Conservation (phyloP, 1,140 invertebrate species). For the Drosophila fuyamai region DNA sequence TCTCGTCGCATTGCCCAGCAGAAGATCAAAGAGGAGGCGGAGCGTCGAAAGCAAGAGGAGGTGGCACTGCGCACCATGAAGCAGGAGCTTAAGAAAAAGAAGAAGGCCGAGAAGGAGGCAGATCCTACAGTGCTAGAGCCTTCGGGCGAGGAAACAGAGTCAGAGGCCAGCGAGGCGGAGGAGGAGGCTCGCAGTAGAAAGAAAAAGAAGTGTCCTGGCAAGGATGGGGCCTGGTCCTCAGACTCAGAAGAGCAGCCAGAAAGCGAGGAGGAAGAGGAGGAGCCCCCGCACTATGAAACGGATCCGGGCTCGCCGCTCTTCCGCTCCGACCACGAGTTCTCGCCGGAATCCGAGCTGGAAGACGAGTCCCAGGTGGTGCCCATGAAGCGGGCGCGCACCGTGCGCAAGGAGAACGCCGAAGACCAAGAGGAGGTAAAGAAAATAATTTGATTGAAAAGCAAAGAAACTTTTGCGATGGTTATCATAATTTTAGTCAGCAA, state of each 20-base stretch:
- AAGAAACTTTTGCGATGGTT: no score
- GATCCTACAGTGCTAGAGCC: slow-evolving; percentile 82
- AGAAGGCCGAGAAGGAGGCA: slow-evolving; percentile 84
- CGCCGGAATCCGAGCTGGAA: slow-evolving; percentile 90
- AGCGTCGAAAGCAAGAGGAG: slow-evolving; percentile 90
- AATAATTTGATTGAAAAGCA: background rate
- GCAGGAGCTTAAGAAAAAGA: slow-evolving; percentile 88
- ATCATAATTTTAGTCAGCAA: no score
- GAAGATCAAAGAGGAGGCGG: slow-evolving; percentile 93
- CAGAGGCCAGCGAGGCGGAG: slow-evolving; percentile 85
- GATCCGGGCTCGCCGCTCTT: slow-evolving; percentile 88
- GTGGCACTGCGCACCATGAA: slow-evolving; percentile 88
- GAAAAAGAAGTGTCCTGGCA: slow-evolving; percentile 87
- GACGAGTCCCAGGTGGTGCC: slow-evolving; percentile 87
- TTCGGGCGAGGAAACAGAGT: slow-evolving; percentile 84
- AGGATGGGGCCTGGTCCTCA: slow-evolving; percentile 89
- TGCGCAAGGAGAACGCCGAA: slow-evolving; percentile 87
- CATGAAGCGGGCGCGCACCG: slow-evolving; percentile 89
- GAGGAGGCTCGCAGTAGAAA: slow-evolving; percentile 84
- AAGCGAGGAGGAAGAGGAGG: slow-evolving; percentile 87
- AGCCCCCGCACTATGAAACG: slow-evolving; percentile 86
- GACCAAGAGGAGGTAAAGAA: slow-evolving; percentile 54
- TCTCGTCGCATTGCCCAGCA: slow-evolving; percentile 93
- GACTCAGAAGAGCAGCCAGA: slow-evolving; percentile 88
- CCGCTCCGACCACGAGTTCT: slow-evolving; percentile 96